Percentiles rank a stretch among this genome's conserved stretches.
These are phyloP conservation scores for Ectemnius lituratus DNA, from an alignment of 2,888 invertebrate genomes.

Conservation along the genomic window DNA sequence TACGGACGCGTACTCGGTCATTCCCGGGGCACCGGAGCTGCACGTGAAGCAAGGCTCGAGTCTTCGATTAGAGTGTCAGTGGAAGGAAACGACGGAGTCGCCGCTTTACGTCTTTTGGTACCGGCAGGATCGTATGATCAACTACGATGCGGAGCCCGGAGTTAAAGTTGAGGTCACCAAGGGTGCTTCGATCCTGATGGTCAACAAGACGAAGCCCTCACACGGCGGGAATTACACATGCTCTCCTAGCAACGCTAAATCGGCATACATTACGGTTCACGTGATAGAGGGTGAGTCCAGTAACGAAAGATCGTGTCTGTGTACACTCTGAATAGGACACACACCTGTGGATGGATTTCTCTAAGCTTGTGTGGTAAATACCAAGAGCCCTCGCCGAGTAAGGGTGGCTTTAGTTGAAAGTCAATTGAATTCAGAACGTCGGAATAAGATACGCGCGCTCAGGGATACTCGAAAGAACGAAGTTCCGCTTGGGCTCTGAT, in stretches of 20 bases:
- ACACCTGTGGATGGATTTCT: too few species aligned
- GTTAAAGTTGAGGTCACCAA: constrained; percentile 72
- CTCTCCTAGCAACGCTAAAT: constrained; percentile 71
- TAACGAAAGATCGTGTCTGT: too few species aligned
- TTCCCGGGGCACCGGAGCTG: constrained; percentile 74
- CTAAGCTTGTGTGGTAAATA: too few species aligned
- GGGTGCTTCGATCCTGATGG: constrained; percentile 71
- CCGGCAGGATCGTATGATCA: constrained; percentile 74
- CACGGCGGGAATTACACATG: constrained; percentile 76
- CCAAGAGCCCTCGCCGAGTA: too few species aligned
- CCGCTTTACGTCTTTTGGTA: constrained; percentile 76
- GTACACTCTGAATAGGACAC: too few species aligned
- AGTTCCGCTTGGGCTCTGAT: too few species aligned
- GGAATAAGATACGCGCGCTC: too few species aligned
- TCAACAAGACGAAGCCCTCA: constrained; percentile 71
- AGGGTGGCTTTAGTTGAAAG: too few species aligned
- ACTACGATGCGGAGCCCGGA: constrained; percentile 75
- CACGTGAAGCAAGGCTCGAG: constrained; percentile 76
- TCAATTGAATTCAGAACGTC: too few species aligned
- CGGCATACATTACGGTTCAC: constrained; percentile 73
- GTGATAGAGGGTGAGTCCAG: constrained; percentile 71
- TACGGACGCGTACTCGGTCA: constrained; percentile 74
- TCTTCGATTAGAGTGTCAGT: constrained; percentile 72
- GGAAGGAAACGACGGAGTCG: constrained; percentile 72
- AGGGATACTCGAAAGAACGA: too few species aligned